These are phyloP conservation scores for Acrocephalus scirpaceus DNA, from an alignment of 2,797 vertebrate species.

Conservation along the genomic window DNA sequence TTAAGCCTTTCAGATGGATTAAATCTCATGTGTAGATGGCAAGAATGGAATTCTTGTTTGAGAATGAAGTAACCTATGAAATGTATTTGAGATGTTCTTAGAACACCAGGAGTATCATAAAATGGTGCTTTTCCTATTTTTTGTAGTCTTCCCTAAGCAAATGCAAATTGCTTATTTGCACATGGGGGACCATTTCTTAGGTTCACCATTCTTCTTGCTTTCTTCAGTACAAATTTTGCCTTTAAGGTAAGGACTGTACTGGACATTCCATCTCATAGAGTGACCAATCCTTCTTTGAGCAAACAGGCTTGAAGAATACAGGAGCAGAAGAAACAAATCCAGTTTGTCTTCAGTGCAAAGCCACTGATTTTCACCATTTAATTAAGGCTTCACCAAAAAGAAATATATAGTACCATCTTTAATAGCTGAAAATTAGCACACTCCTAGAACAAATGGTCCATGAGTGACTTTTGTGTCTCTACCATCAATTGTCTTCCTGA, in stretches of 20 bases:
- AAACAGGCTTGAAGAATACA: constrained; percentile 34
- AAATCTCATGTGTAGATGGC: neutral
- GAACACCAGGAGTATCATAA: neutral
- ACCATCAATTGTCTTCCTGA: constrained; percentile 76
- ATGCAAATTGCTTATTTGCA: neutral
- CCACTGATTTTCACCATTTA: constrained; percentile 60
- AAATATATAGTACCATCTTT: constrained; percentile 70
- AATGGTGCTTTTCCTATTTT: neutral
- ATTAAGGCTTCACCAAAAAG: constrained; percentile 78
- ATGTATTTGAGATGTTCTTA: neutral
- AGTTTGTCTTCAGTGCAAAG: constrained; percentile 68
- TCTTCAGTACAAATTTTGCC: constrained; percentile 38
- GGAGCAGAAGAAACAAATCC: constrained; percentile 55
- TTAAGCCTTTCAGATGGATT: neutral
- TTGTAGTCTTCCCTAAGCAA: neutral
- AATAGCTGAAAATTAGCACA: constrained; percentile 47
- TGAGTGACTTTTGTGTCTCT: constrained; percentile 65
- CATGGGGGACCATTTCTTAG: neutral
- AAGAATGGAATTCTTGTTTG: neutral
- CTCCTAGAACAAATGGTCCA: constrained; percentile 59
- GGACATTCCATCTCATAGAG: constrained; percentile 48
- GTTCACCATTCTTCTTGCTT: constrained; percentile 32
- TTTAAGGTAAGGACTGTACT: constrained; percentile 46
- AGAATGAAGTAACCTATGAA: neutral
- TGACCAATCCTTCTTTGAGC: constrained; percentile 26